Conservation (phyloP, 2,797 vertebrate genomes). For the Pseudopleuronectes americanus region DNA sequence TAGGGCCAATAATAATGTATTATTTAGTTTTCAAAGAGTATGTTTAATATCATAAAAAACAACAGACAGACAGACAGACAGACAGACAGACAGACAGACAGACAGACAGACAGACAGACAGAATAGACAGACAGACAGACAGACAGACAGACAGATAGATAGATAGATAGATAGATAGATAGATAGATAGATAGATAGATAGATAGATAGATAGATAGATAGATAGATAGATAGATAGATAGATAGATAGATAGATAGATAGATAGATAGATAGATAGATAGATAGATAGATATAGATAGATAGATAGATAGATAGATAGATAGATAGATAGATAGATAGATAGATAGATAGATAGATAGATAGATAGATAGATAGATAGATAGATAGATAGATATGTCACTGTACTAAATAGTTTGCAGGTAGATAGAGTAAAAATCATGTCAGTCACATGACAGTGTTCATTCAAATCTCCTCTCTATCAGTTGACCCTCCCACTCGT, state of each 20-base stretch:
- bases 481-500: conserved; percentile 28
- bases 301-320: too few species aligned
- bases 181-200: too few species aligned
- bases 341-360: neutral
- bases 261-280: neutral
- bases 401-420: too few species aligned
- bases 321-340: too few species aligned
- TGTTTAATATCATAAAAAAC: too few species aligned
- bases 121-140: neutral
- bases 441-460: neutral
- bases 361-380: conserved; percentile 3
- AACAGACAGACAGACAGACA: too few species aligned
- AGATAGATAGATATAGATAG: neutral
- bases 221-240: too few species aligned
- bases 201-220: conserved; percentile 4
- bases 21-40: neutral
- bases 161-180: conserved; percentile 40
- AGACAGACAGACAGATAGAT: too few species aligned
- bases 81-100: conserved; percentile 45
- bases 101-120: conserved; percentile 81
- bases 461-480: too few species aligned
- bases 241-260: neutral
- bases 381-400: neutral
- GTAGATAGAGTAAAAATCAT: neutral
- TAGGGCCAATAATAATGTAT: neutral